Base-by-base conservation (phyloP, 2,113 vertebrate species). In the Brachyistius frenatus region DNA sequence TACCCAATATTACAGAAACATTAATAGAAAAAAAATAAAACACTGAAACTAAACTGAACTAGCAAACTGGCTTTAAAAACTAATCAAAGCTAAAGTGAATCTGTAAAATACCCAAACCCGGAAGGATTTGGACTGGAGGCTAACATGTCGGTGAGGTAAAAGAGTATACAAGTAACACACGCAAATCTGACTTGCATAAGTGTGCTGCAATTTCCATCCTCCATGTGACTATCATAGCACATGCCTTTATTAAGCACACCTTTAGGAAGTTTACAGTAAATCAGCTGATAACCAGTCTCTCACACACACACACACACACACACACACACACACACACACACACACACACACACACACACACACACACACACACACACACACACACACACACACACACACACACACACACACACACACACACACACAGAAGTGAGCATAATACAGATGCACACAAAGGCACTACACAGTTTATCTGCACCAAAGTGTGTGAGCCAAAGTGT, bases 401-500 rank as follows among this genome's bases (percentile, higher is more conserved):
- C 44, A 46, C 44, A 46, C 44, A 46, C 44, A 46, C 44, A 46
- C 44, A 46, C 36, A 55, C 47, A 32, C 32, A 36, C 15, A 73
- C 32, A 46, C 1, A 13, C 1, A 31, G 5, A 62, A 9, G 35
- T 30, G 1, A 53, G 41, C 60, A 31, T 47, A 23, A 57, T 44
- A 32, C 61, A 52, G 56, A 35, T 6, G 5, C 16, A 39, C 39
- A 16, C 46, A 49, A 15, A 68, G 14, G 30, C 65, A 23, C 53
- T 30, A 39, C 53, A 46, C 71, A 71, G 11, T 69, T 53, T 66
- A 56, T 62, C 78, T 80, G 65, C 56, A 66, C 35, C 53, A 44
- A 61, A 76, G 54, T 46, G 58, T 63, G 61, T 30, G 80, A 61
- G 58, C 61, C 79, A 78, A 70, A 73, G 72, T 81, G 84, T 78